Base-by-base conservation (phyloP, 2,888 invertebrate genomes). In the Tetheella fluctuosa region DNA sequence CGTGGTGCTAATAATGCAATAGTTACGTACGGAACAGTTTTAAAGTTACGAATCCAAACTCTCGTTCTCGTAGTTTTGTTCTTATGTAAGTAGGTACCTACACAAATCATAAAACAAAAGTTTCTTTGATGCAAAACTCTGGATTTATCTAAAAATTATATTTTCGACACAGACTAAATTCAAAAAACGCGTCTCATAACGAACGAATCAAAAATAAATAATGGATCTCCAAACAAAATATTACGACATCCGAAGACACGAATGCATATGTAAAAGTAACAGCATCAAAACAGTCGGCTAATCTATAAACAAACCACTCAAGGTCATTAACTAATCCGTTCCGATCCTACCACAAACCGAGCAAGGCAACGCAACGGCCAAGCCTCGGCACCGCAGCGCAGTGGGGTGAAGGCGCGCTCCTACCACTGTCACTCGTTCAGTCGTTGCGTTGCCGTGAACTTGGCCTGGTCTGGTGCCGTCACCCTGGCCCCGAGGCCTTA, bases 401-500 rank as follows among this genome's bases (percentile, higher is more conserved):
- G 80, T 76, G 76, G 48, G 59, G 58, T 57, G 56, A 68, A 70
- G 73, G 69, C 66, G 64, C 66, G 67, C 64, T 66, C 61, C 76
- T 73, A 65, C 64, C 73, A 74, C 74, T 76, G 83, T 82, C 88
- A 85, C 77, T 86, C 87, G 86, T 80, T 81, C 85, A 79, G 85
- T 85, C 82, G 86, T 73, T 85, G 89, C 86, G 89, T 89, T 80
- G 86, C 90, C 91, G 89, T 91, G 91, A 93, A 90, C 91, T 91
- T 91, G 91, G 89, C 90, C 89, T 85, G 85, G 77, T 85, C 86
- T 84, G 55, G 20, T 37, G 80, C 78, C 70, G 74, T 79, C 87
- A 88, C 89, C 89, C 87, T 90, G 90, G 90, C 90, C 91, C 87
- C 85, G 87, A 86, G 84, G 80, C 84, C 84, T 89, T 89, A 89